A percentile compares a stretch with the other conserved stretches of the same genome.
These are phyloP conservation scores for Lepidothrix coronata DNA, from an alignment of 2,113 vertebrate species.

Conservation along the genomic window DNA sequence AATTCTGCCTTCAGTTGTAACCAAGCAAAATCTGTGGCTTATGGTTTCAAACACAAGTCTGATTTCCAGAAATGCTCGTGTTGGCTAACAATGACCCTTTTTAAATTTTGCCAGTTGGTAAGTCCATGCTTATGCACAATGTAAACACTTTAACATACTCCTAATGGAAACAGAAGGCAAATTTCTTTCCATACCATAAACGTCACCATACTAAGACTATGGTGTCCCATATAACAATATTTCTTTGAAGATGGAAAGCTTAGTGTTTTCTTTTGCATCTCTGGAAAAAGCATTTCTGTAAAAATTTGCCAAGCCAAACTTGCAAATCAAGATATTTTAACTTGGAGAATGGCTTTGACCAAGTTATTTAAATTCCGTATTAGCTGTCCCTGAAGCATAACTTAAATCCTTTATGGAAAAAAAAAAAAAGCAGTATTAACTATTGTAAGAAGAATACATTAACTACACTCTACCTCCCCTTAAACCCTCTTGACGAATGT, in stretches of 20 bases:
- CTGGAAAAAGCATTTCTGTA: constrained; percentile 28
- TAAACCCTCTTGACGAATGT: not conserved
- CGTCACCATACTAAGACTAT: not conserved
- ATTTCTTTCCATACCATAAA: not conserved
- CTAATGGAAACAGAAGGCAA: not conserved
- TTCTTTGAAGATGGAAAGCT: not conserved
- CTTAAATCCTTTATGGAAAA: not conserved
- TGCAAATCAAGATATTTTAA: constrained; percentile 40
- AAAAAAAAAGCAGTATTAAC: not conserved
- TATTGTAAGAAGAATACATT: constrained; percentile 16
- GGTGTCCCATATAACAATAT: not conserved
- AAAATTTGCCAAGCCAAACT: constrained; percentile 36
- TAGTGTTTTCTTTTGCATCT: not conserved
- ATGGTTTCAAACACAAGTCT: not conserved
- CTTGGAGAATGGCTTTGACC: not conserved
- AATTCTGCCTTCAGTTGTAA: not conserved
- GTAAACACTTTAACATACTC: not conserved
- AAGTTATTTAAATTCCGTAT: constrained; percentile 34
- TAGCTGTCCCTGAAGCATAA: constrained; percentile 9
- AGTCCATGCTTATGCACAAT: not conserved
- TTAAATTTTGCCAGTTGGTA: constrained; percentile 16
- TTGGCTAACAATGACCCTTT: constrained; percentile 17
- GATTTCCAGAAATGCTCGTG: not conserved
- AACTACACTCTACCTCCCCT: constrained; percentile 9
- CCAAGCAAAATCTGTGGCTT: not conserved